Evolutionary conservation across 2,888 invertebrate species (phyloP).

Genomic region (Melanchra persicariae): DNA sequence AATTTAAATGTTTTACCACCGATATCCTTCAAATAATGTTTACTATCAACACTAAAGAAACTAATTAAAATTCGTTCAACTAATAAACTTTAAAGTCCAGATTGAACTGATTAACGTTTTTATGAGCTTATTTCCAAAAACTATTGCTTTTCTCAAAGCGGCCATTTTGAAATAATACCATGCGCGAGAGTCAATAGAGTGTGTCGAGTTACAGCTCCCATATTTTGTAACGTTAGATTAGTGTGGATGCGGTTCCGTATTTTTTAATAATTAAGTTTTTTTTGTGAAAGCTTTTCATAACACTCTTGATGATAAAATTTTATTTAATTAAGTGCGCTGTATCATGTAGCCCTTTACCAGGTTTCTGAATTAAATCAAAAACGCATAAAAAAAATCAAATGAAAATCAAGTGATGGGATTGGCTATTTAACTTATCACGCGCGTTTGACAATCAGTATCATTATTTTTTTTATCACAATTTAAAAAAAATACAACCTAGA

Average conservation of each 20-base stretch:
- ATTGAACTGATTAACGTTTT: slow-evolving; percentile 57
- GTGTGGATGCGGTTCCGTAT: slow-evolving; percentile 52
- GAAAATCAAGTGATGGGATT: neutral
- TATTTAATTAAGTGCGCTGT: neutral
- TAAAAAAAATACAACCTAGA: neutral
- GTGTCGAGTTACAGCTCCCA: slow-evolving; percentile 67
- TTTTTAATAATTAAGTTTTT: neutral
- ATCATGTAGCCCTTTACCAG: neutral
- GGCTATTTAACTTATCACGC: neutral
- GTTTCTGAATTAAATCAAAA: neutral
- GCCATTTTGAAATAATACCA: slow-evolving; percentile 62
- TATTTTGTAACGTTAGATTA: slow-evolving; percentile 40
- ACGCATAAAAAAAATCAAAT: neutral
- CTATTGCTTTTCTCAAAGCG: slow-evolving; percentile 49
- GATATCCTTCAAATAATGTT: slow-evolving; percentile 16
- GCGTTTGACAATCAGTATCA: neutral
- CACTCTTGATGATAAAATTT: no score
- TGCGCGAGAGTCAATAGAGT: slow-evolving; percentile 62
- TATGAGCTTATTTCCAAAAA: slow-evolving; percentile 57
- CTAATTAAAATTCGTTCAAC: slow-evolving; percentile 53
- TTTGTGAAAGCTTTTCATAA: no score
- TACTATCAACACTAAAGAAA: slow-evolving; percentile 11
- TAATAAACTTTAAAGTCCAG: slow-evolving; percentile 49
- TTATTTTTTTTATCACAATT: neutral
- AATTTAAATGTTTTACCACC: slow-evolving; percentile 26